Conservation (phyloP, 2,888 invertebrate genomes). For the Eudemis profundana region DNA sequence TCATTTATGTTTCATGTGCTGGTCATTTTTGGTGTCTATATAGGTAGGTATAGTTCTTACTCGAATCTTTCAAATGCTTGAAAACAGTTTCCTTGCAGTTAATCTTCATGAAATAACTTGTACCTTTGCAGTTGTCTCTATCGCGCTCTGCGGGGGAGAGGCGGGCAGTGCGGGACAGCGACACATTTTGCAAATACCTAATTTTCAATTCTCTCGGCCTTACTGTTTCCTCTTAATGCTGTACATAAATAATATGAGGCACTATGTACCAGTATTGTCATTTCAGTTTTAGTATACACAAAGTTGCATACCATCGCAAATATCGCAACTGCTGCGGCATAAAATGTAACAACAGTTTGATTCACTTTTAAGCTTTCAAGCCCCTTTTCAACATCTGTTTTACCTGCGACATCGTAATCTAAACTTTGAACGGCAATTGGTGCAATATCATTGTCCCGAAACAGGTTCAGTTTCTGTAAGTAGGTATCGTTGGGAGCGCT, state of each 20-base stretch:
- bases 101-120: too few relatives aligned
- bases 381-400: constrained; percentile 40
- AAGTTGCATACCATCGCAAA: not conserved
- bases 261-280: not conserved
- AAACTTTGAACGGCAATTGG: constrained; percentile 46
- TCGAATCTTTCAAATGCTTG: too few relatives aligned
- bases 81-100: too few relatives aligned
- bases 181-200: too few relatives aligned
- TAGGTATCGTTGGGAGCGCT: constrained; percentile 63
- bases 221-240: too few relatives aligned
- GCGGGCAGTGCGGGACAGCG: too few relatives aligned
- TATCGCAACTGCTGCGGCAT: not conserved
- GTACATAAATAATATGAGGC: not conserved
- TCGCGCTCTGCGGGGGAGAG: too few relatives aligned
- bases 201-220: too few relatives aligned
- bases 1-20: too few relatives aligned
- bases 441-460: constrained; percentile 53
- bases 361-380: constrained; percentile 35
- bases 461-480: constrained; percentile 54
- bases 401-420: constrained; percentile 45
- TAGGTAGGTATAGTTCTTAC: too few relatives aligned
- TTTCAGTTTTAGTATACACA: not conserved
- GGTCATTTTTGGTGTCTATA: too few relatives aligned
- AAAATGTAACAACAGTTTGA: constrained; percentile 27
- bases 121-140: too few relatives aligned